Evolutionary conservation across 1,140 invertebrate genomes (phyloP).

Genomic region (Pararge aegeria): DNA sequence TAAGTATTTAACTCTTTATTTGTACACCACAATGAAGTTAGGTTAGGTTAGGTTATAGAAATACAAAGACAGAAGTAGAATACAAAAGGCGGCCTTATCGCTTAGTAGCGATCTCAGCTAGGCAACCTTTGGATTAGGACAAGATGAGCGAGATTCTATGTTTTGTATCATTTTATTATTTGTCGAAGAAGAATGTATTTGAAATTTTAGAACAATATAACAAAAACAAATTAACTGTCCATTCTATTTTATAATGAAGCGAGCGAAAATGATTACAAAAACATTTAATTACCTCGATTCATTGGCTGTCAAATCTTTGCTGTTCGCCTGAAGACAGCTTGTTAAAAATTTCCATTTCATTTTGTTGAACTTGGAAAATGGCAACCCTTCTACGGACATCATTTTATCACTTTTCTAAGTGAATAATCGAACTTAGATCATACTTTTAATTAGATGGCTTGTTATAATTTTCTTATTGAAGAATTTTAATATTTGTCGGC

Average conservation of each 20-base stretch:
- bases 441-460: conserved; percentile 61
- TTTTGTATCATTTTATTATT: no score
- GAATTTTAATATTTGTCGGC: conserved; percentile 32
- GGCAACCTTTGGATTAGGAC: no score
- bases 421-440: conserved; percentile 41
- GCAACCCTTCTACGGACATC: conserved; percentile 54
- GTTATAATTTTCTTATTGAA: conserved; percentile 70
- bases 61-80: no score
- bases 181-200: no score
- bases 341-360: conserved; percentile 77
- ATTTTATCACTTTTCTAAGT: conserved; percentile 44
- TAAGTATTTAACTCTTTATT: no score
- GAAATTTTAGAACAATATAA: no score
- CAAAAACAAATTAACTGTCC: not conserved
- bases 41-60: no score
- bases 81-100: no score
- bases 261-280: conserved; percentile 28
- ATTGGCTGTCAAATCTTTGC: conserved; percentile 46
- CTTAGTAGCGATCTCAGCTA: no score
- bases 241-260: conserved; percentile 11
- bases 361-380: conserved; percentile 51
- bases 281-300: conserved; percentile 58
- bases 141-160: no score
- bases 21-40: no score
- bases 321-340: conserved; percentile 42